Evolutionary conservation across 2,888 invertebrate genomes (phyloP), one percentile per base, ranked within the genome.

Genomic region (Helicoverpa assulta): DNA sequence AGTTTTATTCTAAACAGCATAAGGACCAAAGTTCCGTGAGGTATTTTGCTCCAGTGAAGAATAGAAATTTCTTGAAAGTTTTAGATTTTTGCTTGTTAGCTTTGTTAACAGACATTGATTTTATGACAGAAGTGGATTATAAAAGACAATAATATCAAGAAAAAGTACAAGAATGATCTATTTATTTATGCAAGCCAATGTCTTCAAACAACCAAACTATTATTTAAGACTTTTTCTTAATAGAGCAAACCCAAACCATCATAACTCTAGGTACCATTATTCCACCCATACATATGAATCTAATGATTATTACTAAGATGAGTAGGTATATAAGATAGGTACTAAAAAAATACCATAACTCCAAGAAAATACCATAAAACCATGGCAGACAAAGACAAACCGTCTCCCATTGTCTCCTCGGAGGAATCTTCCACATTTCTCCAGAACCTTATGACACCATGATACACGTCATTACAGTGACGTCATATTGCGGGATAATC

Each of bases 401-500:
- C 52, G 37, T 2, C 18, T 8, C 43, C 19, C 59, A 50, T 65
- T 69, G 59, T 74, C 64, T 55, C 53, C 21, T 1, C 18, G 64
- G 29, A 55, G 69, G 59, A 74, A 78, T 73, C 58, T 43, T 8
- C 60, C 8, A 51, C 63, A 66, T 74, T 63, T 79, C 37, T 70
- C 51, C 33, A 0, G 26, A 29, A 21, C 62, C 65, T 53, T 56
- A 73, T 65, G 57, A 40, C 62, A 56, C 53, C 62, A 66, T 56
- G 37, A 60, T 52, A 51, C 76, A 57, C 51, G 37, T 19, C 67
- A 65, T 79, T 47, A 68, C 16, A 26, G 50, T 69, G 75, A 80
- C 67, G 77, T 62, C 52, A 82, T 70, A 73, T 40, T 18, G 26
- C 19, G 18, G 63, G 66, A 72, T 82, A 70, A 83, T 81, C 76